Percentiles rank a stretch among this genome's conserved stretches.
phyloP scores from a whole-genome alignment of 2,797 vertebrate genomes.

The Micropoecilia bifurca region DNA sequence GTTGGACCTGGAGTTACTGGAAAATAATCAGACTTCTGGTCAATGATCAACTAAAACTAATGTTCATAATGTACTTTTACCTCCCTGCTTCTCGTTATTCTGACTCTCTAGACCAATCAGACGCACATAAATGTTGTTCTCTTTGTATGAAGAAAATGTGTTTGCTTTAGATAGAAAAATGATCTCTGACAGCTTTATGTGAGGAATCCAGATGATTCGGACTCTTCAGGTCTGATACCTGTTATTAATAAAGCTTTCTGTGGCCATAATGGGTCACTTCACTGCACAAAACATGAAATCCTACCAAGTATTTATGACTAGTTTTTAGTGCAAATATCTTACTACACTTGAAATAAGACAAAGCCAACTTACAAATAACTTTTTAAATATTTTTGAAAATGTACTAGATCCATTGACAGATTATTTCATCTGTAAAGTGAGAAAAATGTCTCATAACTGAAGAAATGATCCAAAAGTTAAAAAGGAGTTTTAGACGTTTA shows the following conservation, averaged over 20 bases:
- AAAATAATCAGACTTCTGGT: slow-evolving; percentile 3
- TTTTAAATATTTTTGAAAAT: too few species aligned
- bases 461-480: neutral
- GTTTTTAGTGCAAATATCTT: too few species aligned
- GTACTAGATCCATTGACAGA: too few species aligned
- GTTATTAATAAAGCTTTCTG: neutral
- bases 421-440: too few species aligned
- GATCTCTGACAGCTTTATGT: neutral
- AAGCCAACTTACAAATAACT: too few species aligned
- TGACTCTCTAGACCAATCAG: neutral
- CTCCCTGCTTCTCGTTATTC: neutral
- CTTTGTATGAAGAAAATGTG: neutral
- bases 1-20: neutral
- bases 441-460: too few species aligned
- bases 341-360: too few species aligned
- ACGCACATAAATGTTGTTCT: neutral
- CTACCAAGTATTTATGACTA: too few species aligned
- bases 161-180: neutral
- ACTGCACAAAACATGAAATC: too few species aligned
- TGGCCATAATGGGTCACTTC: too few species aligned
- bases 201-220: slow-evolving; percentile 4
- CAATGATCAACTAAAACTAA: neutral
- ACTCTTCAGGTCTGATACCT: neutral
- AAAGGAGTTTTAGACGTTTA: neutral
- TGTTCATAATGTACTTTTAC: slow-evolving; percentile 6